Base-by-base conservation (phyloP, 2,888 invertebrate genomes). In the Sinopyrophorus schimmeli region DNA sequence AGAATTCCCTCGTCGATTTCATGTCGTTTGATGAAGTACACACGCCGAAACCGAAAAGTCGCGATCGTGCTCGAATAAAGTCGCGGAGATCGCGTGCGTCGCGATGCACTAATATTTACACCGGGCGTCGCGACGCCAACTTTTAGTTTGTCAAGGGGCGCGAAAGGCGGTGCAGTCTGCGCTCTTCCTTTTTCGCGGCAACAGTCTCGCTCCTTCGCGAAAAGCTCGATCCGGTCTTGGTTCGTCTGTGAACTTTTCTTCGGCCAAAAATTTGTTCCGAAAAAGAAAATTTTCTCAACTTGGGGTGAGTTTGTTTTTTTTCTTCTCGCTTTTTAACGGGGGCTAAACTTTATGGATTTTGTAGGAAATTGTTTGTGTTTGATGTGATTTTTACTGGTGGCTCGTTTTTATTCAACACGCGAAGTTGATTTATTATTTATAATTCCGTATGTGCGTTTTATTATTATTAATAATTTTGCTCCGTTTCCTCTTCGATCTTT, bases 51-150 rank as follows among this genome's bases (percentile, higher is more conserved):
- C 35, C 53, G 47, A 46, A 42, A 46, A 24, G 28, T 42, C 32
- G 46, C 57, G 54, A 56, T 16, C 34, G 38, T 28, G 32, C 27
- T 40, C 64, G 64, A 53, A 57, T 34, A 43, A 38, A 17, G 14
- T 46, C 61, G 61, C 54, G 40, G 28, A 28, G 14, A 31, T 54
- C 62, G 65, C 59, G 44, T 52, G 60, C 67, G 65, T 68, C 67
- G 66, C 69, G 71, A 69, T 70, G 70, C 71, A 67, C 69, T 52
- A 69, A 59, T 67, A 66, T 69, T 69, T 69, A 69, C 68, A 64
- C 61, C 64, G 59, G 63, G 62, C 70, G 70, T 66, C 68, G 69
- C 63, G 70, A 66, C 69, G 65, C 52, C 55, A 59, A 50, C 54
- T 64, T 67, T 71, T 63, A 72, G 72, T 72, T 67, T 69, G 66